Percentiles rank a stretch among this genome's conserved stretches.
Conservation (phyloP, 92 coral and sea anemone species). For the Paramuricea clavata region DNA sequence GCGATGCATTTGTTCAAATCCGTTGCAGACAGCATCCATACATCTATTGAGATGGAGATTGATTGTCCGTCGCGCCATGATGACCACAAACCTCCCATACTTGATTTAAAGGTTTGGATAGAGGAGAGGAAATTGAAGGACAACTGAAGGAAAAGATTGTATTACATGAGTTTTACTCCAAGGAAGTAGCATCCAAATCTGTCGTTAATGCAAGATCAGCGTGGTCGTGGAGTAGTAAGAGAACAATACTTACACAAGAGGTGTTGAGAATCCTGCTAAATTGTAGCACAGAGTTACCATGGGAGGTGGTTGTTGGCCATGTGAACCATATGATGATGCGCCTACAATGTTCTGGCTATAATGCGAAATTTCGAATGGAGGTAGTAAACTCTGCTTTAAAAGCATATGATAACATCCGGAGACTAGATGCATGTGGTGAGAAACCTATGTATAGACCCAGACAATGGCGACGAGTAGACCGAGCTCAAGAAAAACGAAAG, state of each 20-base stretch:
- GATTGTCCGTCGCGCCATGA: no score
- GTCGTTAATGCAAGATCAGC: no score
- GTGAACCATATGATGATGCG: not conserved
- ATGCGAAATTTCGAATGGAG: conserved; percentile 59
- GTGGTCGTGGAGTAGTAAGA: conserved; percentile 44
- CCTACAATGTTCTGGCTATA: conserved; percentile 57
- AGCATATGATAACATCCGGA: conserved; percentile 21
- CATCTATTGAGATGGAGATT: no score
- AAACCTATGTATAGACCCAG: conserved; percentile 51
- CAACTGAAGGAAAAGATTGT: not conserved
- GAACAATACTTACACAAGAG: conserved; percentile 48
- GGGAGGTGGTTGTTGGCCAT: conserved; percentile 31
- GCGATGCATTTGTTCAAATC: no score
- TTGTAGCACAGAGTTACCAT: not conserved
- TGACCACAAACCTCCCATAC: no score
- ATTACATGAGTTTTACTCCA: conserved; percentile 13
- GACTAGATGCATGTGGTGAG: conserved; percentile 25
- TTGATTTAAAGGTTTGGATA: no score
- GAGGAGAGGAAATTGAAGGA: not conserved
- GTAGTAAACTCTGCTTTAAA: conserved; percentile 62
- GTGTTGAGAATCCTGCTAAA: conserved; percentile 35
- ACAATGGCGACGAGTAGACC: no score
- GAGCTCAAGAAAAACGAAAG: no score
- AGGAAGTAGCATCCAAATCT: conserved; percentile 4
- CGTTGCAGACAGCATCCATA: no score